Evolutionary conservation across 2,888 invertebrate genomes (phyloP).

Genomic region (Dorcus hopei): DNA sequence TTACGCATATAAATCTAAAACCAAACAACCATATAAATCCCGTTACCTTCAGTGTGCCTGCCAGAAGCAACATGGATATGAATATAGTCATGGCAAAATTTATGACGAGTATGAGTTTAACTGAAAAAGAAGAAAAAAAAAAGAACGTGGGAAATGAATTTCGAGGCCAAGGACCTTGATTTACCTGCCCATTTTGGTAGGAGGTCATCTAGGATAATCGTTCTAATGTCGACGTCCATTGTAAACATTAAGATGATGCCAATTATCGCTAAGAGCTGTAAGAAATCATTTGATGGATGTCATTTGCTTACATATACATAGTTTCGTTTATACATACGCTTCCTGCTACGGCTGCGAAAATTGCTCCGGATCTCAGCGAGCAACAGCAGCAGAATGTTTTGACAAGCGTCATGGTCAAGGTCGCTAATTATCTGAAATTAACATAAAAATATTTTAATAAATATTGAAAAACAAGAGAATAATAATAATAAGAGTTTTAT

Average conservation of each 20-base stretch:
- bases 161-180: background rate
- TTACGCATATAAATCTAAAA: background rate
- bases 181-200: constrained; percentile 64
- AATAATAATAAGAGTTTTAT: too few relatives aligned
- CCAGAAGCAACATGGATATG: constrained; percentile 71
- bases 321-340: constrained; percentile 54
- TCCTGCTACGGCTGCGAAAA: constrained; percentile 69
- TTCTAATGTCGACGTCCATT: constrained; percentile 66
- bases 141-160: constrained; percentile 11
- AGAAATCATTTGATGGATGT: constrained; percentile 16
- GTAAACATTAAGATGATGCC: constrained; percentile 68
- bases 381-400: constrained; percentile 69
- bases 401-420: constrained; percentile 53
- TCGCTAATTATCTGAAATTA: background rate
- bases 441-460: background rate
- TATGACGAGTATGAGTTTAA: constrained; percentile 74
- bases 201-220: constrained; percentile 74
- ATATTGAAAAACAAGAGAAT: background rate
- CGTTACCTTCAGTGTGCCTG: constrained; percentile 72
- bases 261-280: constrained; percentile 62
- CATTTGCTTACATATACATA: background rate
- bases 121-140: constrained; percentile 54
- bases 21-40: background rate
- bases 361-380: constrained; percentile 69
- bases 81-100: constrained; percentile 81